These are phyloP conservation scores for Mareca strepera DNA, from an alignment of 2,797 vertebrate genomes.

Conservation along the genomic window DNA sequence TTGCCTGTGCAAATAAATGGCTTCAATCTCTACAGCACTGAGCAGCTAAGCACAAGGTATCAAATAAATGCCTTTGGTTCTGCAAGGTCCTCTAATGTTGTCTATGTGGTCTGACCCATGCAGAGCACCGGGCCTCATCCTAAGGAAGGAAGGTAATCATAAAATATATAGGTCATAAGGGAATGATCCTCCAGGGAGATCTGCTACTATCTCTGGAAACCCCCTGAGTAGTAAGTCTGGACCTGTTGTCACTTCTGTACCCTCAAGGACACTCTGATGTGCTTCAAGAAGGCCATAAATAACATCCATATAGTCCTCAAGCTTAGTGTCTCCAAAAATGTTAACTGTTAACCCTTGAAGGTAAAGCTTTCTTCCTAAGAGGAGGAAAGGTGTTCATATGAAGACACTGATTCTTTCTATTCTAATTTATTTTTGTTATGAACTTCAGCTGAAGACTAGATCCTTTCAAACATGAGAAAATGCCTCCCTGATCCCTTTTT, in stretches of 20 bases:
- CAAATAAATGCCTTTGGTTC: neutral
- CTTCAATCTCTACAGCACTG: neutral
- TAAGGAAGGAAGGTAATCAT: neutral
- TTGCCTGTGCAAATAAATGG: neutral
- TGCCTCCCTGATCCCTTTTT: neutral
- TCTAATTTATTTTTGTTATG: neutral
- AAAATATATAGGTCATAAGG: neutral
- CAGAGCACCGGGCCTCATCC: neutral
- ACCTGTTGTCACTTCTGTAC: neutral
- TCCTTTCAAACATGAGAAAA: neutral
- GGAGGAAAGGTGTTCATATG: neutral
- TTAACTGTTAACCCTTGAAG: neutral
- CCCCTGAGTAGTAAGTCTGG: neutral
- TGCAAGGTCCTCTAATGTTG: neutral
- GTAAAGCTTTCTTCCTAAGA: neutral
- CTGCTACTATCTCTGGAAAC: neutral
- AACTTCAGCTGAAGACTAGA: neutral
- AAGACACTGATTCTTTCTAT: neutral
- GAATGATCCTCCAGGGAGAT: neutral
- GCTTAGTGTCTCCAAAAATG: neutral
- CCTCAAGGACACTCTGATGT: neutral
- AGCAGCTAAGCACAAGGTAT: neutral
- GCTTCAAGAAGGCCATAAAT: conserved; percentile 21
- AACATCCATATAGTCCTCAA: neutral
- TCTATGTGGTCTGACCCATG: neutral